These are phyloP conservation scores for Mormyrus iriodes DNA, from an alignment of 2,113 vertebrate genomes.

Conservation along the genomic window DNA sequence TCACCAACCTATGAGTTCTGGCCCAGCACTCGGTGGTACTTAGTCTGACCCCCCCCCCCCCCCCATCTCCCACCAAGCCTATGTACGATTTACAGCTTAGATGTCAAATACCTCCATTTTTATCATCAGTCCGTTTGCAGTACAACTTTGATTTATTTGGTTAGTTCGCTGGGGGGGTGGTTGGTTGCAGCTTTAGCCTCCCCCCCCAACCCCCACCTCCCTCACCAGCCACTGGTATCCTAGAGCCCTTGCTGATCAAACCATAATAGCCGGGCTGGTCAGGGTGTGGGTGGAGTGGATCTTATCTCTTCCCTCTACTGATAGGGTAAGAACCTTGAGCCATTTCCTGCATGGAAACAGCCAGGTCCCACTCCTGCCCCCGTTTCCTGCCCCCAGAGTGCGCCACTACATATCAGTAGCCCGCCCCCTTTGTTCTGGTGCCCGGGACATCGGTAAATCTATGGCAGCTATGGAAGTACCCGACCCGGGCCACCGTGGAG, in stretches of 20 bases:
- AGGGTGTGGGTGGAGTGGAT: neutral
- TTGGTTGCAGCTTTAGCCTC: neutral
- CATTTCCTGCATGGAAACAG: constrained; percentile 34
- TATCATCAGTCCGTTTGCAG: neutral
- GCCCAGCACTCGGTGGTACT: neutral
- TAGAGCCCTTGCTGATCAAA: neutral
- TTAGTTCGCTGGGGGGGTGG: neutral
- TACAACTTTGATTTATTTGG: neutral
- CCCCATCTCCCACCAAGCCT: neutral
- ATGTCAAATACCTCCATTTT: neutral
- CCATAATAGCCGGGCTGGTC: neutral
- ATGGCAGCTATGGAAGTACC: constrained; percentile 68
- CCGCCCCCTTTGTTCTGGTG: constrained; percentile 6
- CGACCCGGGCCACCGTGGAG: constrained; percentile 43
- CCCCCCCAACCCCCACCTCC: neutral
- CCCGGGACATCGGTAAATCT: constrained; percentile 40
- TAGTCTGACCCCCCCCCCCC: constrained; percentile 27
- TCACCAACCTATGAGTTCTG: too few relatives aligned
- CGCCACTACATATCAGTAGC: constrained; percentile 48
- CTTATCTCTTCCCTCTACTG: neutral
- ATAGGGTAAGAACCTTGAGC: constrained; percentile 41
- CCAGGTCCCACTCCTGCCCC: constrained; percentile 13
- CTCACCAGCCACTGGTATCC: neutral
- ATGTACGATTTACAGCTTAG: neutral
- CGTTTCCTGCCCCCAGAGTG: neutral